Evolutionary conservation across 1,140 invertebrate genomes (phyloP), one percentile per base, ranked within the genome.

Genomic region (Colletes gigas): DNA sequence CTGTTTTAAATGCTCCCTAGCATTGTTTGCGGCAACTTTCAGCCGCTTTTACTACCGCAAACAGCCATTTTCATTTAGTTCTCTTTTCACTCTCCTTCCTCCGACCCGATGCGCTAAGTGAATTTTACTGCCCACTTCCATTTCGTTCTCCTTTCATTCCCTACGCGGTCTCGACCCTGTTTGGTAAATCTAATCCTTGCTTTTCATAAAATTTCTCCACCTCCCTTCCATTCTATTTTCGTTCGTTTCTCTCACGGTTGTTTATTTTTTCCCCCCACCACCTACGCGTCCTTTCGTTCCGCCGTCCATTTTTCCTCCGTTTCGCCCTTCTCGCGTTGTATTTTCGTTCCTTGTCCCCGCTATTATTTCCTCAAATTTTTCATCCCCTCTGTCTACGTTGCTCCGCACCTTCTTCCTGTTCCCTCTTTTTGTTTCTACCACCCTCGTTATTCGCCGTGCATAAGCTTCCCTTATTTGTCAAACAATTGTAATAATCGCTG

Each of bases 1-100:
- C 52, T 55, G 70, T 79, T 79, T 55, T 52, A 72, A 79, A 79
- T 73, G 70, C 60, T 52, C 41, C 60, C 10, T 71, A n/a, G 69
- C 70, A 79, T 79, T 79, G 77, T 79, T 79, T 79, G 78, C 67
- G 60, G 77, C 67, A 82, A 82, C 67, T 81, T 81, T 82, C 81
- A 83, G 78, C 65, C 57, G 70, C 71, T 83, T 83, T 82, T 70
- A 83, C 77, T 73, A 77, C 63, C 72, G 78, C 71, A 76, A 83
- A 71, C 70, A 81, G 54, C 71, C 70, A 81, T 74, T 83, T 83
- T 69, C 70, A 81, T 81, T 83, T 81, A 74, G 65, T 63, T 81
- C 62, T 76, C 71, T 74, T 81, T 81, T 81, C 78, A 69, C 52
- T 30, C 2, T 30, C 30, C 30, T 30, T 30, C 30, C 30, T 30